phyloP scores from a whole-genome alignment of 2,888 invertebrate genomes.

The Flabesymbios commensalis region DNA sequence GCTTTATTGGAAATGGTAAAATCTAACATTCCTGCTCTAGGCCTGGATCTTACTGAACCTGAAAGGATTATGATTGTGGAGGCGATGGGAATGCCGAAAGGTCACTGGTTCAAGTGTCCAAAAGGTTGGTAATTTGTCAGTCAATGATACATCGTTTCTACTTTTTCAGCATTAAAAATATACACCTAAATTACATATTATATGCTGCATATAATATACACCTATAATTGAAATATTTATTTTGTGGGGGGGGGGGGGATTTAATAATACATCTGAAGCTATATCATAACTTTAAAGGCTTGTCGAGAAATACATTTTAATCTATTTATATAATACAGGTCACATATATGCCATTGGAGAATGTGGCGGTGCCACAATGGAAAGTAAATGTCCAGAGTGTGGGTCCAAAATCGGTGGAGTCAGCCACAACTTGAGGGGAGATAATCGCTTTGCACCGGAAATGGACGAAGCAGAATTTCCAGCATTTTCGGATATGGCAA shows the following conservation, averaged over 20 bases:
- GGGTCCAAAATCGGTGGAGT: conserved; percentile 65
- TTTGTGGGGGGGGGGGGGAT: too few species aligned
- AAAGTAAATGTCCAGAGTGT: conserved; percentile 68
- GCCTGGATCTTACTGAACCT: conserved; percentile 52
- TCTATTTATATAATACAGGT: too few species aligned
- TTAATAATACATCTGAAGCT: too few species aligned
- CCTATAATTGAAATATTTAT: too few species aligned
- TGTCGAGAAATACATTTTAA: too few species aligned
- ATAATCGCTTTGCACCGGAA: conserved; percentile 19
- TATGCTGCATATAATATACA: too few species aligned
- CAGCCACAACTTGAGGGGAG: conserved; percentile 55
- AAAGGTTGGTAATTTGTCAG: too few species aligned
- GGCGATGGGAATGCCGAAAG: conserved; percentile 67
- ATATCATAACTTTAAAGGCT: too few species aligned
- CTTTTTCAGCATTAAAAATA: too few species aligned
- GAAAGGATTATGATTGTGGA: conserved; percentile 67
- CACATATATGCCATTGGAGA: conserved; percentile 72
- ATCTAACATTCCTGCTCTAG: conserved; percentile 26
- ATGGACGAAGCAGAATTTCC: conserved; percentile 24
- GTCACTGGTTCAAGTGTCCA: conserved; percentile 75
- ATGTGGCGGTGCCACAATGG: conserved; percentile 71
- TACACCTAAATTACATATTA: too few species aligned
- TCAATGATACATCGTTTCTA: too few species aligned
- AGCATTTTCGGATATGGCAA: too few species aligned
- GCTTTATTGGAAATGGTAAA: background rate